Percentiles rank a stretch among this genome's conserved stretches.
These are phyloP conservation scores for Meloidogyne exigua DNA, from an alignment of 1,140 invertebrate species.

Conservation along the genomic window DNA sequence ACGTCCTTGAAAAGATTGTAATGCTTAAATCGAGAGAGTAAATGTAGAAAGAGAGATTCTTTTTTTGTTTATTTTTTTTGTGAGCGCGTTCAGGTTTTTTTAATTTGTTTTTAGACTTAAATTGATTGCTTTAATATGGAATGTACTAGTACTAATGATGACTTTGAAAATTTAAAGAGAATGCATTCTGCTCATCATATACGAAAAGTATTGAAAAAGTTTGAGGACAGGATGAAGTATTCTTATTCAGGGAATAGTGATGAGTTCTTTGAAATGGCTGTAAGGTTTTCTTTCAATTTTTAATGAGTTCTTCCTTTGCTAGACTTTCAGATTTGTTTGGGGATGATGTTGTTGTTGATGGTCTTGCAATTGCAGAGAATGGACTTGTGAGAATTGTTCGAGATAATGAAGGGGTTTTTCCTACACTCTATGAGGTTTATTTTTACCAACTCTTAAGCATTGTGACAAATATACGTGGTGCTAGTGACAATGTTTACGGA, in stretches of 20 bases:
- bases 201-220: neutral
- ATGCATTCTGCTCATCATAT: neutral
- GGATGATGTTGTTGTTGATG: constrained; percentile 13
- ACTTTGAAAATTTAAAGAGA: neutral
- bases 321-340: constrained; percentile 8
- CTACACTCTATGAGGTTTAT: constrained; percentile 7
- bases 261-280: constrained; percentile 8
- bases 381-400: constrained; percentile 20
- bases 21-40: too few species aligned
- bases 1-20: too few species aligned
- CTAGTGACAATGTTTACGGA: too few species aligned
- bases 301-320: neutral
- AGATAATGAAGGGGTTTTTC: neutral
- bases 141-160: neutral
- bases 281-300: neutral
- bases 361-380: constrained; percentile 16
- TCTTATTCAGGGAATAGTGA: neutral
- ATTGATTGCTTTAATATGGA: too few species aligned
- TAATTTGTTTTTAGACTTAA: too few species aligned
- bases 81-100: too few species aligned
- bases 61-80: too few species aligned
- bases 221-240: neutral
- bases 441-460: too few species aligned
- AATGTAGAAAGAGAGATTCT: too few species aligned
- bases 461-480: too few species aligned